Conservation (phyloP, 2,113 vertebrate species). For the Danionella cerebrum region DNA sequence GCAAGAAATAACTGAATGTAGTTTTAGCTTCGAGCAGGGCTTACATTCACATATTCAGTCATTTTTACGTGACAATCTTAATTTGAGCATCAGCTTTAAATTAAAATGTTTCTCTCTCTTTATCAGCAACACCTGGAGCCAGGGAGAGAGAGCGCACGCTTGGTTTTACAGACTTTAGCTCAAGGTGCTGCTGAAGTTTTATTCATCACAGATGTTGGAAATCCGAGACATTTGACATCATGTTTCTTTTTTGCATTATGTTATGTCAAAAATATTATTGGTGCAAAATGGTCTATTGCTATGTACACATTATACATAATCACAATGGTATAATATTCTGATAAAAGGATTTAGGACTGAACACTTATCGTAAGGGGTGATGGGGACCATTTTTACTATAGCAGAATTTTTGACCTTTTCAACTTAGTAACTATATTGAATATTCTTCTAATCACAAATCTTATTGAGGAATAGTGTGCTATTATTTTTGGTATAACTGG, state of each 20-base stretch:
- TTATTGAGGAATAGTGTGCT: too few relatives aligned
- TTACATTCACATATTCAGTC: conserved; percentile 33
- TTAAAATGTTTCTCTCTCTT: conserved; percentile 43
- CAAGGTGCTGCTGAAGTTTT: conserved; percentile 46
- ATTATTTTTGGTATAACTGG: too few relatives aligned
- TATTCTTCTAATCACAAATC: too few relatives aligned
- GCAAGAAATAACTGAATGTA: too few relatives aligned
- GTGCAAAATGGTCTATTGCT: too few relatives aligned
- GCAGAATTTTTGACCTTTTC: too few relatives aligned
- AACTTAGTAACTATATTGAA: too few relatives aligned
- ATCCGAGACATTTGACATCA: conserved; percentile 46
- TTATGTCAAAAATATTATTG: conserved; percentile 18
- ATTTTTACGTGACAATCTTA: conserved; percentile 38
- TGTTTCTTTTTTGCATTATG: conserved; percentile 34
- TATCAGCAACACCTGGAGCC: conserved; percentile 52
- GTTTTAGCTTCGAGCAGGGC: background rate
- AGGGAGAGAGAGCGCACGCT: conserved; percentile 36
- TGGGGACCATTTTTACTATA: too few relatives aligned
- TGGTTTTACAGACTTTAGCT: conserved; percentile 37
- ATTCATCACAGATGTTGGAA: conserved; percentile 50
- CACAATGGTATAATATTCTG: too few relatives aligned
- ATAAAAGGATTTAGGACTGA: too few relatives aligned
- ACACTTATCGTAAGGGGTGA: too few relatives aligned
- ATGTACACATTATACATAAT: background rate
- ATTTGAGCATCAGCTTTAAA: conserved; percentile 44